A percentile compares a stretch with the other conserved stretches of the same genome.
These are phyloP conservation scores for Rhagonycha lutea DNA, from an alignment of 2,888 invertebrate genomes.

Conservation along the genomic window DNA sequence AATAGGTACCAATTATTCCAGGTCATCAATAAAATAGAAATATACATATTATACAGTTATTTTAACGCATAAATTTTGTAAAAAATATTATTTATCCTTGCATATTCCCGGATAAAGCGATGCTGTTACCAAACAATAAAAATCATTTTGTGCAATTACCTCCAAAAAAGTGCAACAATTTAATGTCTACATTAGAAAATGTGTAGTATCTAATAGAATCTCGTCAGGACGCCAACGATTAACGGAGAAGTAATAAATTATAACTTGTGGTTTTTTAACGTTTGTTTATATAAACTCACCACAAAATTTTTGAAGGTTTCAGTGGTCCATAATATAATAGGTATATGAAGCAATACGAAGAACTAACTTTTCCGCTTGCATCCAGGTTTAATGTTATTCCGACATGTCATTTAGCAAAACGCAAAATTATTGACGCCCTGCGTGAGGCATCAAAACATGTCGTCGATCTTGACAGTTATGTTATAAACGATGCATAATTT, in stretches of 20 bases:
- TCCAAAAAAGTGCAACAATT: background rate
- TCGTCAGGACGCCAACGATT: background rate
- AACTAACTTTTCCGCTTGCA: background rate
- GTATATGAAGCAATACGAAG: background rate
- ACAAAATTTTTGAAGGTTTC: background rate
- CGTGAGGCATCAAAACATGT: background rate
- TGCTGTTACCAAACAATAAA: background rate
- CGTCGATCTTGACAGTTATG: background rate
- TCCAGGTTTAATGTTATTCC: background rate
- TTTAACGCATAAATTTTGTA: background rate
- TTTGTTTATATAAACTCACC: background rate
- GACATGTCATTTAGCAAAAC: background rate
- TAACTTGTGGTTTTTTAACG: background rate
- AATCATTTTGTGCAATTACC: background rate
- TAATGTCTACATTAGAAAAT: no score
- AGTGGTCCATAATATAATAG: background rate
- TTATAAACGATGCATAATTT: constrained; percentile 28
- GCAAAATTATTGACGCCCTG: background rate
- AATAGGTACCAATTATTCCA: background rate
- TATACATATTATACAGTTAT: no score
- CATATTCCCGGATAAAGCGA: background rate
- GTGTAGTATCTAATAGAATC: background rate
- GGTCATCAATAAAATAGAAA: no score
- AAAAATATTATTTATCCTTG: background rate
- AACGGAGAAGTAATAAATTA: background rate